phyloP scores from a whole-genome alignment of 2,113 vertebrate genomes.

The Sinocyclocheilus grahami region DNA sequence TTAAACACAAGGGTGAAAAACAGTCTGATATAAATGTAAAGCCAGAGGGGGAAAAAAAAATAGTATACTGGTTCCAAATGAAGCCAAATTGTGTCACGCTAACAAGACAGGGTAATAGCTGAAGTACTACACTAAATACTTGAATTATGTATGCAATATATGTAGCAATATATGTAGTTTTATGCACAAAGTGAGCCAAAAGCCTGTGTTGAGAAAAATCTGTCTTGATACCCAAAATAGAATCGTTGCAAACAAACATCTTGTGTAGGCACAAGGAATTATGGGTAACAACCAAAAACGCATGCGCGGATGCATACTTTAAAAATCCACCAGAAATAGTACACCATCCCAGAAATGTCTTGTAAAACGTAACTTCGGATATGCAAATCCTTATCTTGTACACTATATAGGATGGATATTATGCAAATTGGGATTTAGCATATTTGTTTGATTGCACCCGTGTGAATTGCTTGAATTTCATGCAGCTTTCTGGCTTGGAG shows the following conservation, averaged over 20 bases:
- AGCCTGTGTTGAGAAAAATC: background rate
- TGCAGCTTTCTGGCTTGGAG: no score
- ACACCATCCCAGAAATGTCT: background rate
- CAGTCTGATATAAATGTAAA: constrained; percentile 7
- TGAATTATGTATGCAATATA: background rate
- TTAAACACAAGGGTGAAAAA: constrained; percentile 18
- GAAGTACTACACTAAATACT: background rate
- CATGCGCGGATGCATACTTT: background rate
- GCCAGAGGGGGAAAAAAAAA: background rate
- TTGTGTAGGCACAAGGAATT: background rate
- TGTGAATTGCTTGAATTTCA: no score
- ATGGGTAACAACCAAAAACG: background rate
- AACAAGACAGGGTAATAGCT: constrained; percentile 15
- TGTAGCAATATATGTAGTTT: background rate
- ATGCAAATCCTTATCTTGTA: background rate
- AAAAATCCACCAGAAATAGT: background rate
- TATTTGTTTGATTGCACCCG: no score
- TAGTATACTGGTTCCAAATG: background rate
- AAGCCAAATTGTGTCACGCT: background rate
- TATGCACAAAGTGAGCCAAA: background rate
- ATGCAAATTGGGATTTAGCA: no score
- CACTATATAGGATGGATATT: no score
- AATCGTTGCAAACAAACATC: background rate
- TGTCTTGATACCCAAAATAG: background rate
- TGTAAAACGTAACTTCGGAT: background rate